A percentile compares a stretch with the other conserved stretches of the same genome.
These are phyloP conservation scores for Zaprionus vittiger DNA, from an alignment of 1,140 invertebrate genomes.

Conservation along the genomic window DNA sequence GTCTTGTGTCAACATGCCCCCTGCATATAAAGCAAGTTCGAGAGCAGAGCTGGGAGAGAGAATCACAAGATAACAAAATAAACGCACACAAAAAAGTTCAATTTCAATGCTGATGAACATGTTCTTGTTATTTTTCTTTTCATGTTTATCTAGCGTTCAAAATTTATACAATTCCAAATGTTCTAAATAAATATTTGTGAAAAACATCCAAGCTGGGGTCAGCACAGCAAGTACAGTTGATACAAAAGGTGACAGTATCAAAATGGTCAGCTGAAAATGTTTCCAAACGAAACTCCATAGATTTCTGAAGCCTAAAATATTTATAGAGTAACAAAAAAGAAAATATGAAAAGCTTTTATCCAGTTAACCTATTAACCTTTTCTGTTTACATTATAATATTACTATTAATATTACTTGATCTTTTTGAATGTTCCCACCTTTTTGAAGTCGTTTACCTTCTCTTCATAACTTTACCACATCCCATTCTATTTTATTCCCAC, in stretches of 20 bases:
- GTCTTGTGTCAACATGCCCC: constrained; percentile 50
- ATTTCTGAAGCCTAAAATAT: background rate
- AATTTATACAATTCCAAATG: constrained; percentile 60
- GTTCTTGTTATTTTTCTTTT: constrained; percentile 55
- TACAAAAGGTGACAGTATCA: constrained; percentile 1
- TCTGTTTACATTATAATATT: background rate
- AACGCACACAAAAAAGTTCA: constrained; percentile 43
- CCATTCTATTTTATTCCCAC: background rate
- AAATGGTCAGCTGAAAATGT: background rate
- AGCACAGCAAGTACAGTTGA: constrained; percentile 25
- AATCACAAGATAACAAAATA: constrained; percentile 10
- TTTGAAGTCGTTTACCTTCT: background rate
- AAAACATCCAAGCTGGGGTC: constrained; percentile 13
- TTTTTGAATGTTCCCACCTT: background rate
- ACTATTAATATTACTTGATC: no score
- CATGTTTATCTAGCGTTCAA: constrained; percentile 56
- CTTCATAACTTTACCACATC: background rate
- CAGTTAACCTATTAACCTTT: no score
- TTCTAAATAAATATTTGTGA: constrained; percentile 52
- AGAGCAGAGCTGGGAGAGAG: constrained; percentile 5
- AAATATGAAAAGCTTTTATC: no score
- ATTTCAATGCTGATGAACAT: constrained; percentile 58
- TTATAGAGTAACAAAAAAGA: no score
- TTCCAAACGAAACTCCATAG: background rate
- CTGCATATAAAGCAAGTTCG: constrained; percentile 50